phyloP scores from a whole-genome alignment of 2,113 vertebrate species.

The Amblyopsis rosae region DNA sequence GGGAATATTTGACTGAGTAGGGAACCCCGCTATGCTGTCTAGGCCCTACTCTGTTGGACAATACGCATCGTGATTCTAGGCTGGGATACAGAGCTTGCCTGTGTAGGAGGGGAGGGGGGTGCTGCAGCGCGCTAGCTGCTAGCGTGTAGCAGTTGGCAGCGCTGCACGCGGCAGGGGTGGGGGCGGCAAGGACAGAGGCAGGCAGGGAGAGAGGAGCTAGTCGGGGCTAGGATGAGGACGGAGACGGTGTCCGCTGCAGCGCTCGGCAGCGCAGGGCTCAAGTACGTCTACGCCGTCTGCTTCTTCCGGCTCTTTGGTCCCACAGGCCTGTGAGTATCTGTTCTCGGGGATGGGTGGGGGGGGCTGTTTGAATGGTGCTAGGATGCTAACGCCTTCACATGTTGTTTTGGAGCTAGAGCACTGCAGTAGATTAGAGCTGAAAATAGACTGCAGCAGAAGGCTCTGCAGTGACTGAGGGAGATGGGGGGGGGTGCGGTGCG shows the following conservation, averaged over 20 bases:
- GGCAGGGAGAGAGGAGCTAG: constrained; percentile 40
- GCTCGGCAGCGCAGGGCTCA: constrained; percentile 67
- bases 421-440: constrained; percentile 56
- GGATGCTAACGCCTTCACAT: constrained; percentile 55
- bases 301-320: constrained; percentile 76
- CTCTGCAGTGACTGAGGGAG: constrained; percentile 34
- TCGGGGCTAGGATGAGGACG: constrained; percentile 73
- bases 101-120: constrained; percentile 64
- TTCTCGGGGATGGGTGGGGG: constrained; percentile 12
- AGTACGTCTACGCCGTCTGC: constrained; percentile 80
- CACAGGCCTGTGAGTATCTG: constrained; percentile 75
- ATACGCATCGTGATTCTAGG: neutral
- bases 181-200: constrained; percentile 41
- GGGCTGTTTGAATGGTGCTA: constrained; percentile 52
- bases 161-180: constrained; percentile 6
- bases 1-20: no score
- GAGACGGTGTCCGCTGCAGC: constrained; percentile 73
- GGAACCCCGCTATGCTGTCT: constrained; percentile 1
- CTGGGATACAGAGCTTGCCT: constrained; percentile 11
- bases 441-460: constrained; percentile 48
- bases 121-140: neutral
- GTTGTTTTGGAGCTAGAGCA: constrained; percentile 54
- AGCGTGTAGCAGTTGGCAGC: constrained; percentile 57
- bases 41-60: constrained; percentile 22
- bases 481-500: neutral